These are phyloP conservation scores for Megathymus violae DNA, from an alignment of 1,140 invertebrate species.

Conservation along the genomic window DNA sequence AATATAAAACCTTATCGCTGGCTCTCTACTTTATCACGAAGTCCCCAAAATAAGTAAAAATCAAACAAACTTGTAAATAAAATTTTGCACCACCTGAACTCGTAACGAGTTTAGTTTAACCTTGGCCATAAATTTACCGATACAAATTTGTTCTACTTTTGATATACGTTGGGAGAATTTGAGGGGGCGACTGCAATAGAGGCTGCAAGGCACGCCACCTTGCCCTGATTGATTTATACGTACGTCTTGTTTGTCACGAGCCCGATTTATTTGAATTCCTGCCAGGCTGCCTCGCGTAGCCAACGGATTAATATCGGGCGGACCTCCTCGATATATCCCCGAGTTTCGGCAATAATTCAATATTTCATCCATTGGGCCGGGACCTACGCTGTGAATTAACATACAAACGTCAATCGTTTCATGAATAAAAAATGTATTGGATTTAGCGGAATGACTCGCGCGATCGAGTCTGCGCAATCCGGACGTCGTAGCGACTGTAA, in stretches of 20 bases:
- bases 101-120: slow-evolving; percentile 78
- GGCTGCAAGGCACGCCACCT: slow-evolving; percentile 72
- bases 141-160: slow-evolving; percentile 78
- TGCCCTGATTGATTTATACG: slow-evolving; percentile 84
- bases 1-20: slow-evolving; percentile 1
- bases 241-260: slow-evolving; percentile 84
- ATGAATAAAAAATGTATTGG: slow-evolving; percentile 84
- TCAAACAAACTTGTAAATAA: slow-evolving; percentile 72
- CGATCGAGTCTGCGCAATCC: slow-evolving; percentile 52
- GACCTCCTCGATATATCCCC: slow-evolving; percentile 75
- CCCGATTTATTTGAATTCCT: slow-evolving; percentile 84
- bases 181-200: slow-evolving; percentile 71
- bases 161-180: slow-evolving; percentile 65
- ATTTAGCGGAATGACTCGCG: slow-evolving; percentile 79
- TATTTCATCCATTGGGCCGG: slow-evolving; percentile 78
- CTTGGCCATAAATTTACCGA: slow-evolving; percentile 77
- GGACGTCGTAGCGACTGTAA: slow-evolving; percentile 56
- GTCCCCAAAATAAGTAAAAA: slow-evolving; percentile 56
- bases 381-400: slow-evolving; percentile 79
- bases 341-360: slow-evolving; percentile 81
- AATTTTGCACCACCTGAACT: slow-evolving; percentile 66
- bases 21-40: slow-evolving; percentile 3
- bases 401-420: slow-evolving; percentile 83
- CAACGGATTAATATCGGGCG: slow-evolving; percentile 76
- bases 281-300: slow-evolving; percentile 67